Percentiles rank a stretch among this genome's conserved stretches.
These are phyloP conservation scores for Sylvietta virens DNA, from an alignment of 2,113 vertebrate species.

Conservation along the genomic window DNA sequence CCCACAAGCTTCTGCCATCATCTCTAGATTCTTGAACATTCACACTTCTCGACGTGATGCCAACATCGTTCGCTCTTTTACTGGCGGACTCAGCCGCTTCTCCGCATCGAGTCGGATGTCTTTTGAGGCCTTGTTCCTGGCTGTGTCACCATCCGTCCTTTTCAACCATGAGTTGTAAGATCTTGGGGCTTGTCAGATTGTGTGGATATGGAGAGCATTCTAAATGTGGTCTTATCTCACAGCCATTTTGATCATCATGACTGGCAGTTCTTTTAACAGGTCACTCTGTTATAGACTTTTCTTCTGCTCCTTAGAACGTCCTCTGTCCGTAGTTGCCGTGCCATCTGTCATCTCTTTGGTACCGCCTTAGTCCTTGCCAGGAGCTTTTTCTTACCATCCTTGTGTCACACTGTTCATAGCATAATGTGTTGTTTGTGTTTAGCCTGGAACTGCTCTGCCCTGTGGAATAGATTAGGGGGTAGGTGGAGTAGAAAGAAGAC, in stretches of 20 bases:
- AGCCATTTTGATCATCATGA: background rate
- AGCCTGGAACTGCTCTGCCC: background rate
- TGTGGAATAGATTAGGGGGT: background rate
- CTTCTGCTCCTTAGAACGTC: background rate
- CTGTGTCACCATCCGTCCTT: background rate
- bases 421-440: background rate
- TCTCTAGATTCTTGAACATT: background rate
- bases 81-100: background rate
- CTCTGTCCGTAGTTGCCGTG: fast-evolving
- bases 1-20: fast-evolving
- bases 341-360: background rate
- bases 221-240: background rate
- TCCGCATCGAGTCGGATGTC: background rate
- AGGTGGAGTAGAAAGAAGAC: too few relatives aligned
- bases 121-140: background rate
- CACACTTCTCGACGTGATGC: fast-evolving
- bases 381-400: background rate
- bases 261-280: too few relatives aligned
- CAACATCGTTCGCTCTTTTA: background rate
- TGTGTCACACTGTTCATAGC: background rate
- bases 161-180: fast-evolving
- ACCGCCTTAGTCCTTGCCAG: fast-evolving
- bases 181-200: background rate
- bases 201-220: background rate
- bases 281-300: background rate